These are phyloP conservation scores for Psammodynastes pulverulentus DNA, from an alignment of 2,113 vertebrate genomes.

Conservation along the genomic window DNA sequence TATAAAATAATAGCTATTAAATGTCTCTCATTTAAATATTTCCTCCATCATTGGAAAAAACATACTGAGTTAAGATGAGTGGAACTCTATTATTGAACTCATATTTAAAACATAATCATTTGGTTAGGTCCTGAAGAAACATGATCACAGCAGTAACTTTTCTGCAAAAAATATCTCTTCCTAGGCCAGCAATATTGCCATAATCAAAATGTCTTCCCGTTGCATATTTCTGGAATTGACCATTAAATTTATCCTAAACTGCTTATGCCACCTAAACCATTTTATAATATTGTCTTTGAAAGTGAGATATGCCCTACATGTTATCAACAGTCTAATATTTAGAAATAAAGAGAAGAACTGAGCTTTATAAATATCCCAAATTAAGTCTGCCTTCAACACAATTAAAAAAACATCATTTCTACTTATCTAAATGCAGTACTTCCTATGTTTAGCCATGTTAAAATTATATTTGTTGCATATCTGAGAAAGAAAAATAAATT, in stretches of 20 bases:
- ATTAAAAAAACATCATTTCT: background rate
- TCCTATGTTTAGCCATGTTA: background rate
- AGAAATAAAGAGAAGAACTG: background rate
- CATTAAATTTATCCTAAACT: background rate
- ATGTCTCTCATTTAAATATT: background rate
- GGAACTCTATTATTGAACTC: background rate
- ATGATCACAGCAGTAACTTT: background rate
- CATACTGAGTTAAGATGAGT: background rate
- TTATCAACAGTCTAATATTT: background rate
- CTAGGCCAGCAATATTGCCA: background rate
- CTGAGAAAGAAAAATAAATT: background rate
- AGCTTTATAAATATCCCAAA: background rate
- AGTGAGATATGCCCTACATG: background rate
- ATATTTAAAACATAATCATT: background rate
- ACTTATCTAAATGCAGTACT: constrained; percentile 1
- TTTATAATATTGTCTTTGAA: background rate
- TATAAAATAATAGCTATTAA: background rate
- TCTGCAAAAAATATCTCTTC: background rate
- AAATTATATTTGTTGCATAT: background rate
- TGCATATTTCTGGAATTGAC: background rate
- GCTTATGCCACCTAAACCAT: background rate
- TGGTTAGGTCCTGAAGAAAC: background rate
- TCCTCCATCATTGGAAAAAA: background rate
- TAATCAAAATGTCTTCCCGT: background rate
- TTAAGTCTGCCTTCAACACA: background rate